A percentile compares a stretch with the other conserved stretches of the same genome.
Conservation (phyloP, 2,113 vertebrate genomes). For the Lagopus muta region DNA sequence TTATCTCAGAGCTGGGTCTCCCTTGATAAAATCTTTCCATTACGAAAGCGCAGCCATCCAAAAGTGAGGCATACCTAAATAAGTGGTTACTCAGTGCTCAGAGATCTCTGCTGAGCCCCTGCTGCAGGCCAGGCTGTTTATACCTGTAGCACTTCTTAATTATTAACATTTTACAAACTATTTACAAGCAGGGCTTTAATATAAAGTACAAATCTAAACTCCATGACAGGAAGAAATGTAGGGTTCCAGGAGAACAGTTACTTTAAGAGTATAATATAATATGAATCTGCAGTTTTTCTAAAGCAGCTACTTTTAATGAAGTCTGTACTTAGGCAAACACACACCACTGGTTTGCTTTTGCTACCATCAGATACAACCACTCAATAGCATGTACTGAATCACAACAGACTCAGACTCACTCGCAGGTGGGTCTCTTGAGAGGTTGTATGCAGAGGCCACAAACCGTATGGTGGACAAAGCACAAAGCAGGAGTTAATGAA, state of each 20-base stretch:
- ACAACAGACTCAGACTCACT: not conserved
- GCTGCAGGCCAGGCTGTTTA: not conserved
- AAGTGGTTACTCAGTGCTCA: not conserved
- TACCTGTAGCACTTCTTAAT: not conserved
- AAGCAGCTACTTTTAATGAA: conserved; percentile 11
- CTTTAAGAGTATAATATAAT: not conserved
- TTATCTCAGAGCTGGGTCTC: not conserved
- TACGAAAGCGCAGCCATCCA: not conserved
- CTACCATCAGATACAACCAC: not conserved
- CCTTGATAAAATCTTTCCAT: not conserved
- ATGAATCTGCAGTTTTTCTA: not conserved
- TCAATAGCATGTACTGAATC: not conserved
- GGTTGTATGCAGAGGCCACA: accelerated
- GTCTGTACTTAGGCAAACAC: not conserved
- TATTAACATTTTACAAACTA: not conserved
- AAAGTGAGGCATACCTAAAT: not conserved
- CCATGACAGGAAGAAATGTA: not conserved
- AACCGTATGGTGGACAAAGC: not conserved
- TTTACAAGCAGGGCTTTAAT: conserved; percentile 1
- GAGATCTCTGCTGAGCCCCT: not conserved
- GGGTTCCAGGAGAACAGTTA: not conserved
- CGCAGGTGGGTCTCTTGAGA: not conserved
- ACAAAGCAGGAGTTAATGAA: not conserved
- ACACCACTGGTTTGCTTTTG: not conserved
- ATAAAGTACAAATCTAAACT: not conserved